A percentile compares a stretch with the other conserved stretches of the same genome.
These are phyloP conservation scores for Meda fulgida DNA, from an alignment of 2,797 vertebrate species.

Conservation along the genomic window DNA sequence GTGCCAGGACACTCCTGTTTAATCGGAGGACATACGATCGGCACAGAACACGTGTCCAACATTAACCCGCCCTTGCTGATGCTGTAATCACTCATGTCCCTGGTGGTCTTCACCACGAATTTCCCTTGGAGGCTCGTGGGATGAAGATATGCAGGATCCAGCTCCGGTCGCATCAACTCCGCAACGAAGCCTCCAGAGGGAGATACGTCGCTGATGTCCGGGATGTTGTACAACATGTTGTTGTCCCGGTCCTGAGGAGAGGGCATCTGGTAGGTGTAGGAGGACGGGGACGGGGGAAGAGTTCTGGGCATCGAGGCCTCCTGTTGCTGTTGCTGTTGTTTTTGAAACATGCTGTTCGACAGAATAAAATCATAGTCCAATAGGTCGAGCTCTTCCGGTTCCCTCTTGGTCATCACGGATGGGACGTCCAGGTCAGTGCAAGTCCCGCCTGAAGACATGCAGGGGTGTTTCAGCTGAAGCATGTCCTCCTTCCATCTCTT, in stretches of 20 bases:
- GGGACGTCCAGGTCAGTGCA: constrained; percentile 73
- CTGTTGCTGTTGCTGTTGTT: constrained; percentile 79
- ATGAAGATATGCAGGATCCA: constrained; percentile 94
- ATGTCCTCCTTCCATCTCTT: constrained; percentile 96
- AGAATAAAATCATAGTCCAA: constrained; percentile 96
- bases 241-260: constrained; percentile 76
- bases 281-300: constrained; percentile 79
- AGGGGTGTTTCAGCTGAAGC: constrained; percentile 86
- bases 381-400: constrained; percentile 90
- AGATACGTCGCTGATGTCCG: constrained; percentile 92
- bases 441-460: constrained; percentile 79
- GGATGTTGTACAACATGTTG: constrained; percentile 82
- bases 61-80: constrained; percentile 77
- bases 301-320: constrained; percentile 74
- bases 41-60: constrained; percentile 73
- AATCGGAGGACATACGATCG: constrained; percentile 86
- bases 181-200: constrained; percentile 96
- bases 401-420: constrained; percentile 82
- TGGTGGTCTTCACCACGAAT: constrained; percentile 91
- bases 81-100: constrained; percentile 86
- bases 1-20: constrained; percentile 87
- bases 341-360: constrained; percentile 91
- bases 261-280: constrained; percentile 82
- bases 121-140: constrained; percentile 89
- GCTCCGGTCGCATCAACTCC: constrained; percentile 92